Percentiles rank a stretch among this genome's conserved stretches.
Evolutionary conservation across 64 coral and sea anemone species (phyloP).

Genomic region (Anthopleura sola): DNA sequence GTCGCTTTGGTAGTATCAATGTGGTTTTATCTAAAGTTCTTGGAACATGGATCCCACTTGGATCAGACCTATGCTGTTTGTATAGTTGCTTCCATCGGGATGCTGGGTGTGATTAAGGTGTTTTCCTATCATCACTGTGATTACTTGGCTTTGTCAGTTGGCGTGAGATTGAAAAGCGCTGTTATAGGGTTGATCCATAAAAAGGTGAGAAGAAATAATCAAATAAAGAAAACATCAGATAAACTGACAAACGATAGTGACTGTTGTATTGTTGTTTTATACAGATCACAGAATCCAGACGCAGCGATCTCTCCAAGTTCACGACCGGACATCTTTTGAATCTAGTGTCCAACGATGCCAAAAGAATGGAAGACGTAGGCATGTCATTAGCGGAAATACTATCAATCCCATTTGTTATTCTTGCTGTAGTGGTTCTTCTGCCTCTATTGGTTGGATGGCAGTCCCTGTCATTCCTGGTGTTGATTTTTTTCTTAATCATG

Average conservation of each 20-base stretch:
- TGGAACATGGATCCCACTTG: background rate
- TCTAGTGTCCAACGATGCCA: too few species aligned
- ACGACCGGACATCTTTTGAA: background rate
- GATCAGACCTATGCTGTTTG: background rate
- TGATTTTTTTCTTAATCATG: background rate
- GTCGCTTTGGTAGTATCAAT: background rate
- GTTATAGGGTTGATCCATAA: too few species aligned
- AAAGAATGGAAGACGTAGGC: too few species aligned
- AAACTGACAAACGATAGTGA: background rate
- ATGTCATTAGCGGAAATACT: too few species aligned
- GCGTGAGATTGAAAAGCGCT: background rate
- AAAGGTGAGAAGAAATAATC: background rate
- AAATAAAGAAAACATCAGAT: too few species aligned
- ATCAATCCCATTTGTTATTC: too few species aligned
- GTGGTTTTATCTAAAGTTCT: background rate
- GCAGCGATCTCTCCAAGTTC: background rate
- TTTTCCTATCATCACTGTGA: background rate
- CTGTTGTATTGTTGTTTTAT: background rate
- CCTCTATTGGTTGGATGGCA: background rate
- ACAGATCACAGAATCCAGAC: constrained; percentile 14
- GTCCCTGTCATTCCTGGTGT: background rate
- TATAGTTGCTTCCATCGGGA: background rate
- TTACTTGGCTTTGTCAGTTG: background rate
- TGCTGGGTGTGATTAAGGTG: background rate
- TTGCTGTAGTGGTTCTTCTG: background rate